Conservation (phyloP, 2,113 vertebrate species). For the Emydura subglobosa region DNA sequence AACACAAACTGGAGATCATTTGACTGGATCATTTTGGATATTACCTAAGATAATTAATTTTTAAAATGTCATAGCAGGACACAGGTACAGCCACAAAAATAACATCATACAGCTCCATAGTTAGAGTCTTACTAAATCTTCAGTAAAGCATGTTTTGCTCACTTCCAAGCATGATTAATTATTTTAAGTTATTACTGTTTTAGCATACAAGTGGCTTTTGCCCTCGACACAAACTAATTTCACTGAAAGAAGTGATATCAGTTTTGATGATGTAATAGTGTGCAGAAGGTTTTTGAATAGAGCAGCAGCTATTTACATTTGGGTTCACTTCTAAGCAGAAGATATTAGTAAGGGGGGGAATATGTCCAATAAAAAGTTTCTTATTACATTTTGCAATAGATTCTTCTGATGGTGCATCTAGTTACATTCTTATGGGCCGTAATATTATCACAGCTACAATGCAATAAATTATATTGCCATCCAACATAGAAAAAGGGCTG, state of each 20-base stretch:
- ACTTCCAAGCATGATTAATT: neutral
- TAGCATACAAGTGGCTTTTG: neutral
- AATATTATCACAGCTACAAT: neutral
- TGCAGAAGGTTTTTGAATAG: neutral
- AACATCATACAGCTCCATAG: neutral
- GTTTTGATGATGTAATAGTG: neutral
- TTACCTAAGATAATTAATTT: neutral
- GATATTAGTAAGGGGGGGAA: neutral
- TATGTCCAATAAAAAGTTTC: neutral
- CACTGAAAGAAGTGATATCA: conserved; percentile 14
- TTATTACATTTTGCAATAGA: neutral
- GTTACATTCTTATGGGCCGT: neutral
- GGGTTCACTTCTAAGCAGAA: neutral
- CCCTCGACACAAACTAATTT: neutral
- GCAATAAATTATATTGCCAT: neutral
- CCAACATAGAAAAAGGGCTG: neutral
- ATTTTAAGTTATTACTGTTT: conserved; percentile 31
- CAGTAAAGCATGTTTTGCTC: conserved; percentile 16
- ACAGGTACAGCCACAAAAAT: neutral
- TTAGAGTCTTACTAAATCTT: neutral
- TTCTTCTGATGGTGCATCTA: neutral
- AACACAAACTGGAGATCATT: neutral
- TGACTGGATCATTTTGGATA: neutral
- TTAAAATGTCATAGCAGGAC: conserved; percentile 21
- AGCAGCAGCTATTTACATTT: neutral